A percentile compares a stretch with the other conserved stretches of the same genome.
These are phyloP conservation scores for Lycaena phlaeas DNA, from an alignment of 2,888 invertebrate genomes.

Conservation along the genomic window DNA sequence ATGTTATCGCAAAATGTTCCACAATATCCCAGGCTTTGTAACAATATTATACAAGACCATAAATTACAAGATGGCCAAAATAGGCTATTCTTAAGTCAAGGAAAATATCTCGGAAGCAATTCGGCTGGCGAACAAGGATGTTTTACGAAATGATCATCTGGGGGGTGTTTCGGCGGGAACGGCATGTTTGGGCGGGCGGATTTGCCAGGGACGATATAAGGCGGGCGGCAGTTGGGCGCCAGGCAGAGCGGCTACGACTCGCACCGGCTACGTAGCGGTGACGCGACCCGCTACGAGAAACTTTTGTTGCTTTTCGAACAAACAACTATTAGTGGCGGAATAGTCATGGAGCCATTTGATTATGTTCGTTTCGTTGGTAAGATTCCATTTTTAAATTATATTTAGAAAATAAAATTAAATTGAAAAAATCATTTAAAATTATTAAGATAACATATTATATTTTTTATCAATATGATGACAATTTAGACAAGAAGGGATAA, in stretches of 20 bases:
- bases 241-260: constrained; percentile 47
- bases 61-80: constrained; percentile 1
- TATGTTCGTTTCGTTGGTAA: constrained; percentile 10
- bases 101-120: neutral
- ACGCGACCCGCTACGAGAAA: constrained; percentile 29
- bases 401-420: too few species aligned
- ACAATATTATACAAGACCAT: neutral
- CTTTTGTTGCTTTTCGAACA: constrained; percentile 26
- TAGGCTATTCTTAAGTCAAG: constrained; percentile 3
- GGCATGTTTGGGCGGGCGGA: too few species aligned
- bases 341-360: constrained; percentile 6
- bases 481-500: too few species aligned
- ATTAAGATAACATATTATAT: too few species aligned
- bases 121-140: constrained; percentile 1
- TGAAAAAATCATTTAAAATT: too few species aligned
- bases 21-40: too few species aligned
- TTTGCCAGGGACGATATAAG: constrained; percentile 38
- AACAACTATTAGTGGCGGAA: neutral
- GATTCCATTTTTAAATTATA: neutral
- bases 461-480: too few species aligned
- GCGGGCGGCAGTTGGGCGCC: constrained; percentile 34
- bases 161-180: constrained; percentile 25
- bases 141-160: constrained; percentile 13
- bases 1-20: too few species aligned
- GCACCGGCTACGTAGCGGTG: constrained; percentile 30